Base-by-base conservation (phyloP, 2,888 invertebrate species). In the Drepanosiphum platanoidis region DNA sequence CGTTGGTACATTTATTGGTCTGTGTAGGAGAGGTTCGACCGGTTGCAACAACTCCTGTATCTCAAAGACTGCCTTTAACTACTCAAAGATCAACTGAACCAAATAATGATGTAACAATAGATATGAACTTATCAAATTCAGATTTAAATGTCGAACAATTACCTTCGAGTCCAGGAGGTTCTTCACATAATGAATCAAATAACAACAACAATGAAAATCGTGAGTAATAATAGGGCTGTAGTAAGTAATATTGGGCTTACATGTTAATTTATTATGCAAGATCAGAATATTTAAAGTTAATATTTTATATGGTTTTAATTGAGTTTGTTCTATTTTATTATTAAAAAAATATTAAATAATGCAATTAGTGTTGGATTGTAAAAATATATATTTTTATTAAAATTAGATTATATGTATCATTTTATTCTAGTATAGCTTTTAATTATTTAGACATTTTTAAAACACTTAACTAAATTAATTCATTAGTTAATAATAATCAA, bases 181-280 rank as follows among this genome's bases (percentile, higher is more conserved):
- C 84, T 68, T 84, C 84, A 39, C 77, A 68, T 30, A 84, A 77
- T 68, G 84, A 68, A 68, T 84, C 84, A 70, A 84, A 68, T 77
- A 84, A 81, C 36, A 80, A 84, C 27, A 84, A 84, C 39, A 82
- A 74, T 75, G 84, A 84, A 77, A 84, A 84, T 39, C 84, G 84
- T 84, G 58, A 77, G 84, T 77, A 11, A 46, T 46, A 11, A 46
- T 74, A 46, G 3, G n/a, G 36, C 27, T 70, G 1, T n/a, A n/a
- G n/a, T n/a, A n/a, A n/a, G n/a, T n/a, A n/a, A n/a, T 39, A 39
- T n/a, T 52, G 22, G 22, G 18, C 22, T 52, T 52, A 22, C 18
- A 52, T 18, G 52, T 52, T n/a, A 52, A 52, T 15, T 52, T 52
- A 22, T 42, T 52, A 46, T 46, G 18, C 15, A 46, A 46, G 52